Evolutionary conservation across 2,888 invertebrate species (phyloP), one percentile per base, ranked within the genome.

Genomic region (Drosophila neotestacea): DNA sequence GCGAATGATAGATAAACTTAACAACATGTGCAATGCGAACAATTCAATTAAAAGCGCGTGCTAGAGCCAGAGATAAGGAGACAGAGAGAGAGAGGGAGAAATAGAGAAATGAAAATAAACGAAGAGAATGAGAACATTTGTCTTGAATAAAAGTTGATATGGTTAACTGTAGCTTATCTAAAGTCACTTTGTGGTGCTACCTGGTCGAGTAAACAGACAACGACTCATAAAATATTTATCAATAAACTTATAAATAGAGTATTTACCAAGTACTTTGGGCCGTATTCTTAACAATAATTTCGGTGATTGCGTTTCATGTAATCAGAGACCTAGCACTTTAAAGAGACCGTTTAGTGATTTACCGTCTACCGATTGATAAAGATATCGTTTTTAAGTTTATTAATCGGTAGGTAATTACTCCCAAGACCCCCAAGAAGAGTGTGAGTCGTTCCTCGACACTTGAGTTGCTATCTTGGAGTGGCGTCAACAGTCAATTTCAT

Each of bases 361-460:
- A 56, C 41, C 7, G 46, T 22, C 58, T 60, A 27, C 47, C 22
- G 54, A 27, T 50, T 32, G 38, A 28, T 39, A 6, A 36, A 59
- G 76, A 79, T 81, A 81, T 63, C 60, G 59, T 59, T 55, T 42
- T 70, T 62, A 75, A 67, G 50, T 81, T 79, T 83, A 85, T 85
- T 85, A 83, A 83, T 83, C 69, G 79, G 52, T 69, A 68, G 55
- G 71, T 83, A 83, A 83, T 83, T 83, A 66, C 73, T 42, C n/a
- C n/a, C n/a, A n/a, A 32, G 42, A 62, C 41, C 48, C 48, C 32
- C 56, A 6, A 7, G 11, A 10, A 38, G 22, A 28, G 22, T 39
- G 11, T 41, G 16, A 42, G 41, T 27, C 41, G n/a, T 27, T 47
- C 0, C 9, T 7, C 39, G 13, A 50, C 44, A 41, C 39, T 34